phyloP scores from a whole-genome alignment of 2,797 vertebrate genomes.

The Bovichtus diacanthus region DNA sequence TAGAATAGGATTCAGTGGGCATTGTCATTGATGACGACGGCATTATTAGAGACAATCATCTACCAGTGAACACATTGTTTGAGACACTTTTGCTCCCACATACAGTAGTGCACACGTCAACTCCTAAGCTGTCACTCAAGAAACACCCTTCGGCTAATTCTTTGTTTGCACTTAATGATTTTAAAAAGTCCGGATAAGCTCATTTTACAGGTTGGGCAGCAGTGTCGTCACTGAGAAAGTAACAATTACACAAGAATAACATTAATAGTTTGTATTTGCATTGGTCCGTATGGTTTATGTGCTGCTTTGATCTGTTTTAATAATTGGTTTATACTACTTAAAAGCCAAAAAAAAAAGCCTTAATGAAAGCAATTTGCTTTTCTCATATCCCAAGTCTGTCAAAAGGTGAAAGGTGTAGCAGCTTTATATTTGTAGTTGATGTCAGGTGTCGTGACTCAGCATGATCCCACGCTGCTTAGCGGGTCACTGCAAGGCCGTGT shows the following conservation, averaged over 20 bases:
- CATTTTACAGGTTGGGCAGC: constrained; percentile 37
- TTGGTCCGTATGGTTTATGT: background rate
- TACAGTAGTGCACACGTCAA: constrained; percentile 45
- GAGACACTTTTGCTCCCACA: constrained; percentile 43
- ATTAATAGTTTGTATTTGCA: background rate
- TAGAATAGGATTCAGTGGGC: constrained; percentile 7
- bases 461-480: constrained; percentile 65
- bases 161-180: constrained; percentile 55
- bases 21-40: constrained; percentile 26
- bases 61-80: constrained; percentile 32
- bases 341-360: constrained; percentile 13
- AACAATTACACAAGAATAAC: background rate
- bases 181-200: constrained; percentile 39
- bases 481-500: constrained; percentile 65
- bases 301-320: background rate
- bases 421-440: constrained; percentile 57
- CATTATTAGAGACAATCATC: constrained; percentile 27
- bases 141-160: constrained; percentile 58
- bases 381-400: constrained; percentile 20
- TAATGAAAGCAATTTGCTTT: constrained; percentile 35
- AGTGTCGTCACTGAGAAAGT: constrained; percentile 18
- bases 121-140: constrained; percentile 54
- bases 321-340: background rate
- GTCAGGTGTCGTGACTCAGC: constrained; percentile 71
- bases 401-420: constrained; percentile 48